These are phyloP conservation scores for Chrysopilus asiliformis DNA, from an alignment of 2,888 invertebrate genomes.

Conservation along the genomic window DNA sequence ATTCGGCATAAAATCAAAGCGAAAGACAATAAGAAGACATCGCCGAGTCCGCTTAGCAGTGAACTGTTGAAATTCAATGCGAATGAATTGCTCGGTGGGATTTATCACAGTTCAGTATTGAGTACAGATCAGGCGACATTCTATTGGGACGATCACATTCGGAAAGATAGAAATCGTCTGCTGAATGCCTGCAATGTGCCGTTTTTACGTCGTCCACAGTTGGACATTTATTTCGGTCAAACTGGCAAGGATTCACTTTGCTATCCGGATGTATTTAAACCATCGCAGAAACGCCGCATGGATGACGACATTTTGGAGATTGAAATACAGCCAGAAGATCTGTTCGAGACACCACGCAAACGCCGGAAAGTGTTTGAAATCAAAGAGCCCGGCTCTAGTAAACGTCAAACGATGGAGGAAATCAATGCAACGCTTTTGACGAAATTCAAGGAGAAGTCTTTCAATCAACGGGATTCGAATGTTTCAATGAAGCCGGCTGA, in stretches of 20 bases:
- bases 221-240: conserved; percentile 15
- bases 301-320: no score
- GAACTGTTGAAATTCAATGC: conserved; percentile 27
- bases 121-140: conserved; percentile 28
- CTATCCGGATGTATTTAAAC: conserved; percentile 22
- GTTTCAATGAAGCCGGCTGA: neutral
- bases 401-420: conserved; percentile 1
- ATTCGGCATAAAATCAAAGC: conserved; percentile 23
- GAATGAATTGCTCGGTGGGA: conserved; percentile 23
- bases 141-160: conserved; percentile 20
- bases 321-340: no score
- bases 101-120: conserved; percentile 29
- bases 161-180: conserved; percentile 11
- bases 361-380: conserved; percentile 14
- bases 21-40: conserved; percentile 14
- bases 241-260: conserved; percentile 18
- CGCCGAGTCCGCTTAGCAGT: conserved; percentile 28
- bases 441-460: conserved; percentile 10
- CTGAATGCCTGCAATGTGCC: conserved; percentile 25
- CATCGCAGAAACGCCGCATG: conserved; percentile 21
- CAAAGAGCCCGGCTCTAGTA: neutral
- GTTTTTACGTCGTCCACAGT: conserved; percentile 25
- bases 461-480: no score
- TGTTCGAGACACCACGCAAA: conserved; percentile 15
- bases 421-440: conserved; percentile 10